Base-by-base conservation (phyloP, 2,113 vertebrate species). In the Hymenochirus boettgeri region DNA sequence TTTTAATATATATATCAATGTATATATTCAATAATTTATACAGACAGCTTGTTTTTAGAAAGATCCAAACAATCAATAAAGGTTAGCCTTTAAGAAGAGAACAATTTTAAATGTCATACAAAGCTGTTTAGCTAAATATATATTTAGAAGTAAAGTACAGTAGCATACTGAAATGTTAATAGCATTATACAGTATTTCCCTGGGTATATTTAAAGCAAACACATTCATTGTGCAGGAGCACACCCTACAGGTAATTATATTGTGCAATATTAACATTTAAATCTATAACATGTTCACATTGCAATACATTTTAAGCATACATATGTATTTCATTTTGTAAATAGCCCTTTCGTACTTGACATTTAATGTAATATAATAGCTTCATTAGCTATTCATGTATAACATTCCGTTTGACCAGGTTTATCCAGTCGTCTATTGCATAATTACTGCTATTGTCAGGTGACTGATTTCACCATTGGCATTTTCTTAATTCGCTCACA, bases 11-110 rank as follows among this genome's bases (percentile, higher is more conserved):
- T 57, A 18, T 13, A 45, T 27, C 22, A 42, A 7, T 45, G 39
- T 31, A 31, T 31, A 31, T 31, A 10, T 56, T 55, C 62, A 64
- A 35, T 19, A 22, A 56, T 37, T 27, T 64, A 56, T 56, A 56
- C 18, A 45, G 54, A 26, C 56, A 64, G 51, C 29, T 42, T 45
- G 2, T 15, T 48, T 45, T 54, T 58, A 47, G 26, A 39, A 65
- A 65, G 39, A 65, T 48, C 37, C 46, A 65, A 23, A 42, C 29
- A 29, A 65, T 65, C 62, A 65, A 65, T 65, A 65, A 57, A 57
- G 53, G 52, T 65, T 65, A 48, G 26, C 22, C 37, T 33, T 57
- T 12, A 56, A 47, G 19, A 31, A 35, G 62, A 57, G 55, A 65
- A 57, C 62, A 18, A 48, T 65, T 31, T 48, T 31, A 65, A 65